Evolutionary conservation across 2,113 vertebrate species (phyloP).

Genomic region (Manacus vitellinus): DNA sequence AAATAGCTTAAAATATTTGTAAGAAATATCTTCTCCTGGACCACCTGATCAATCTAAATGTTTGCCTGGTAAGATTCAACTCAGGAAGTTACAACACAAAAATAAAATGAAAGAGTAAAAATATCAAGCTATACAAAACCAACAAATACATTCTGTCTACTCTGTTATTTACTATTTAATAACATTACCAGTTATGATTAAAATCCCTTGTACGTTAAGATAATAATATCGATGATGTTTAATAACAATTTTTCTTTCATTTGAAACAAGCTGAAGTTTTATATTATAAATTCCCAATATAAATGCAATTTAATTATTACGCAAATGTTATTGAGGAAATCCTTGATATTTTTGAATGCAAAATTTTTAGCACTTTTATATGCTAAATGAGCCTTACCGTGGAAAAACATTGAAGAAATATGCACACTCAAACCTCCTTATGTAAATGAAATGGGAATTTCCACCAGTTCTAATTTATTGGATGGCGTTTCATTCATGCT

Average conservation of each 20-base stretch:
- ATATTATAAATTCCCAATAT: neutral
- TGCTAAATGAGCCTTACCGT: neutral
- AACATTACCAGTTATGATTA: neutral
- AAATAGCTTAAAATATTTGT: neutral
- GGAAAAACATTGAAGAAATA: neutral
- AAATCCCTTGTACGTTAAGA: neutral
- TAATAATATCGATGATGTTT: neutral
- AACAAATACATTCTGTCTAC: neutral
- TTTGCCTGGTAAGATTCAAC: neutral
- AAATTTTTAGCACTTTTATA: neutral
- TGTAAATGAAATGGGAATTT: conserved; percentile 1
- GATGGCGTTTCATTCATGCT: neutral
- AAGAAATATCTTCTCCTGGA: neutral
- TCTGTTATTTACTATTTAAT: neutral
- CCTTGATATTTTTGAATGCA: neutral
- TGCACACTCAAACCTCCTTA: neutral
- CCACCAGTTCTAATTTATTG: neutral
- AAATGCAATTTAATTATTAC: neutral
- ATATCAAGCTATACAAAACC: neutral
- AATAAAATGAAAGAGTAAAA: neutral
- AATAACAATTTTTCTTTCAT: neutral
- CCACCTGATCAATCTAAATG: neutral
- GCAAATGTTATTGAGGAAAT: neutral
- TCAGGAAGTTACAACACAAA: neutral
- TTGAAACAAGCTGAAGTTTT: neutral